Evolutionary conservation across 2,113 vertebrate genomes (phyloP).

Genomic region (Passer montanus): DNA sequence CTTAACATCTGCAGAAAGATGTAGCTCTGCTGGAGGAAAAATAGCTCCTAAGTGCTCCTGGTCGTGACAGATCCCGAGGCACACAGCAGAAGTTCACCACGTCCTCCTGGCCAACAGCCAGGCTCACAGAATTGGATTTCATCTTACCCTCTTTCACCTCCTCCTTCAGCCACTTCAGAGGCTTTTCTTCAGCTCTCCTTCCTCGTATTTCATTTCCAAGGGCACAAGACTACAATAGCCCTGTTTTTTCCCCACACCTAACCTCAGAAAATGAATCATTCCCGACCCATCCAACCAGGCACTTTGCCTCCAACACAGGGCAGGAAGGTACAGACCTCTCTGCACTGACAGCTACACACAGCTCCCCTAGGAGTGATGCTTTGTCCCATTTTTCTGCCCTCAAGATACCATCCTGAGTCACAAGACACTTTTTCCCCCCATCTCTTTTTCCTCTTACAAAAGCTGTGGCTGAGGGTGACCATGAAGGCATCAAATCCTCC

Average conservation of each 20-base stretch:
- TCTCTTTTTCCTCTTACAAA: not conserved
- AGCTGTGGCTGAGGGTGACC: not conserved
- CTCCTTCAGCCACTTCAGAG: slow-evolving; percentile 1
- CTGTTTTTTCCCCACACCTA: not conserved
- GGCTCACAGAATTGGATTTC: not conserved
- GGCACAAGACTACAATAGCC: accelerated
- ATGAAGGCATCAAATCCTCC: not conserved
- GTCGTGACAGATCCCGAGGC: not conserved
- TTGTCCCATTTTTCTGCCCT: not conserved
- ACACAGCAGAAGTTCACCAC: not conserved
- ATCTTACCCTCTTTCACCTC: not conserved
- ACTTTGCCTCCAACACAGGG: not conserved
- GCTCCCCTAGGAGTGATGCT: not conserved
- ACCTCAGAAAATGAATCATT: not conserved
- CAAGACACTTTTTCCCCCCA: not conserved
- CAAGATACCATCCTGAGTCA: accelerated
- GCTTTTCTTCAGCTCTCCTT: not conserved
- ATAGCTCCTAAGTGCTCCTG: not conserved
- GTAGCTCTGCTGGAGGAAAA: not conserved
- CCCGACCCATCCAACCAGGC: not conserved
- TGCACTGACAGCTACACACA: accelerated
- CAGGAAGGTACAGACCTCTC: not conserved
- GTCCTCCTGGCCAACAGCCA: not conserved
- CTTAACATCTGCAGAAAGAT: slow-evolving; percentile 30
- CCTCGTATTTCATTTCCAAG: not conserved